These are phyloP conservation scores for Pomatorhinus ruficollis DNA, from an alignment of 2,113 vertebrate species.

Conservation along the genomic window DNA sequence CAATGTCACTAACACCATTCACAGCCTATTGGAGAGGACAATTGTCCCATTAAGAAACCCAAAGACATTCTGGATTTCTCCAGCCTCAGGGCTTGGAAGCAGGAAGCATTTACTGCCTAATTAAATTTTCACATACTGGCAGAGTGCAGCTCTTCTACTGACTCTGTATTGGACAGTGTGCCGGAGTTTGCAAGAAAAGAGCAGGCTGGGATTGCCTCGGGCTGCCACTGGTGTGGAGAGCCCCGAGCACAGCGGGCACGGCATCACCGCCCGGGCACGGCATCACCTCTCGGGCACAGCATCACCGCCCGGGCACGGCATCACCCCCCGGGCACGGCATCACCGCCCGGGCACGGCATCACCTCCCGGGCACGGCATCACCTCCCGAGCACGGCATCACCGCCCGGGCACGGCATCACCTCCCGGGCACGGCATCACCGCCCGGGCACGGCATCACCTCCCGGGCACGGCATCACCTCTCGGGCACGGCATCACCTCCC, in stretches of 20 bases:
- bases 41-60: constrained; percentile 34
- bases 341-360: too few species aligned
- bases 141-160: not conserved
- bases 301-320: too few species aligned
- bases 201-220: not conserved
- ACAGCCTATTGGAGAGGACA: constrained; percentile 18
- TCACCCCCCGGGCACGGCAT: too few species aligned
- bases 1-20: not conserved
- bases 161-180: not conserved
- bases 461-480: too few species aligned
- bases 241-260: accelerated
- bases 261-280: not conserved
- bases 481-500: too few species aligned
- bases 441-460: too few species aligned
- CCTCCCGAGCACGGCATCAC: too few species aligned
- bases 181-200: not conserved
- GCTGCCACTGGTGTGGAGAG: not conserved
- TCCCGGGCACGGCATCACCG: too few species aligned
- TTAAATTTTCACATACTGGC: constrained; percentile 60
- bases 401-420: too few species aligned
- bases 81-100: constrained; percentile 43
- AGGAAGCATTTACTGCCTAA: constrained; percentile 42
- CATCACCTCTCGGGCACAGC: too few species aligned
- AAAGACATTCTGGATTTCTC: constrained; percentile 35
- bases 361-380: too few species aligned